Base-by-base conservation (phyloP, 2,113 vertebrate species). In the Cervus canadensis region DNA sequence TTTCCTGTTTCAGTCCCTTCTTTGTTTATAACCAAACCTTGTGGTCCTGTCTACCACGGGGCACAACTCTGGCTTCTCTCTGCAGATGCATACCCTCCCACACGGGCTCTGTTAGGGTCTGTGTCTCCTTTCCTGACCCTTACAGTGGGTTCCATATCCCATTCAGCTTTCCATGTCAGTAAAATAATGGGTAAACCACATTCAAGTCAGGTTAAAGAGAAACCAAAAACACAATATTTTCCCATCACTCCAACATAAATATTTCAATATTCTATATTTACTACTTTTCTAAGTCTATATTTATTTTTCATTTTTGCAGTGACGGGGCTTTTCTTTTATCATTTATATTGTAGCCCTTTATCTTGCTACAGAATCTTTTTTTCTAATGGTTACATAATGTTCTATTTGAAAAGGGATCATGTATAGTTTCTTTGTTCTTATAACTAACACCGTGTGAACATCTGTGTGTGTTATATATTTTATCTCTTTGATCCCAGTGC, bases 61-160 rank as follows among this genome's bases (percentile, higher is more conserved):
- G 50, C 96, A 97, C 90, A 97, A 56, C 74, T 45, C 59, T 56
- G 81, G 96, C 95, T 97, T 96, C 83, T 92, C 94, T 93, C 87
- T 90, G 28, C 67, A 96, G 98, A 97, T 33, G 50, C 74, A 95
- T 78, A 95, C 97, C 97, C 95, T 97, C 95, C 94, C 91, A 94
- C 57, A 97, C 45, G 93, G 97, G 92, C 95, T 97, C 89, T 43
- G 84, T 85, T 92, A 94, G 59, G 91, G 67, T 36, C 74, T 0
- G 0, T 50, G 76, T 95, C 67, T 97, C 81, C 90, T 64, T 79
- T 94, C 88, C 90, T 94, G 76, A 96, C 81, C 87, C 96, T 92
- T 64, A 71, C 71, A 96, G 13, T 95, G 52, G 52, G 91, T 97
- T 93, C 87, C 45, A 96, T 48, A 96, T 84, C 64, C 93, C 95